Evolutionary conservation across 2,797 vertebrate species (phyloP).

Genomic region (Zalophus californianus): DNA sequence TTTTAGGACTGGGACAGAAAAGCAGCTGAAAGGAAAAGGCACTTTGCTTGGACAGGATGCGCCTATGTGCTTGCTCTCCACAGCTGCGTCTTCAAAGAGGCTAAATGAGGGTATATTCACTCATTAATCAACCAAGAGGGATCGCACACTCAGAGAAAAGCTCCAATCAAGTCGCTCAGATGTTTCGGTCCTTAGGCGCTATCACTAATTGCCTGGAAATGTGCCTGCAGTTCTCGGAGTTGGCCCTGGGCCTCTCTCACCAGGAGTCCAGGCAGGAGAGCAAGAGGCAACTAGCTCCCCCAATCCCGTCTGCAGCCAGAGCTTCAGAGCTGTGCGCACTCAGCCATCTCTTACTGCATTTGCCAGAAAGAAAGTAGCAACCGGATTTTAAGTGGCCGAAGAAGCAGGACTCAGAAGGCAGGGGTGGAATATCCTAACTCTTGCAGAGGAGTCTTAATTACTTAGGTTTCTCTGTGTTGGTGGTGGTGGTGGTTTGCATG

Average conservation of each 20-base stretch:
- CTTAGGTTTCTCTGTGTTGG: neutral
- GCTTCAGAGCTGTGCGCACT: neutral
- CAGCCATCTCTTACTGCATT: neutral
- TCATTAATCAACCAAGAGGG: slow-evolving; percentile 65
- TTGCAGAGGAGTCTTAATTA: neutral
- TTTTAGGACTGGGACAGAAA: slow-evolving; percentile 15
- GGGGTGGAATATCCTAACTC: neutral
- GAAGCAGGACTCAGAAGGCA: neutral
- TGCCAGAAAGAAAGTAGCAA: neutral
- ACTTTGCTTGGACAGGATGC: slow-evolving; percentile 53
- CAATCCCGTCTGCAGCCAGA: neutral
- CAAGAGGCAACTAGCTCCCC: neutral
- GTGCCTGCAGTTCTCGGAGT: slow-evolving; percentile 27
- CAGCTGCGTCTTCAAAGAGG: slow-evolving; percentile 75
- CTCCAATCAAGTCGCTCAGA: slow-evolving; percentile 49
- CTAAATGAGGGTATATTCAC: slow-evolving; percentile 65
- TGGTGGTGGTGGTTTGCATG: neutral
- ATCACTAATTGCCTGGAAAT: slow-evolving; percentile 72
- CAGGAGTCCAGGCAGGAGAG: neutral
- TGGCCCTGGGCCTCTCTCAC: slow-evolving; percentile 27
- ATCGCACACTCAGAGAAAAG: slow-evolving; percentile 18
- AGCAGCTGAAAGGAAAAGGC: slow-evolving; percentile 38
- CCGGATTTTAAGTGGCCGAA: neutral
- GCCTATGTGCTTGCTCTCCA: neutral
- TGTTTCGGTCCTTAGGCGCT: slow-evolving; percentile 30